Conservation (phyloP, 53 echinoderm and acorn worm genomes). For the Hippasteria phrygiana region DNA sequence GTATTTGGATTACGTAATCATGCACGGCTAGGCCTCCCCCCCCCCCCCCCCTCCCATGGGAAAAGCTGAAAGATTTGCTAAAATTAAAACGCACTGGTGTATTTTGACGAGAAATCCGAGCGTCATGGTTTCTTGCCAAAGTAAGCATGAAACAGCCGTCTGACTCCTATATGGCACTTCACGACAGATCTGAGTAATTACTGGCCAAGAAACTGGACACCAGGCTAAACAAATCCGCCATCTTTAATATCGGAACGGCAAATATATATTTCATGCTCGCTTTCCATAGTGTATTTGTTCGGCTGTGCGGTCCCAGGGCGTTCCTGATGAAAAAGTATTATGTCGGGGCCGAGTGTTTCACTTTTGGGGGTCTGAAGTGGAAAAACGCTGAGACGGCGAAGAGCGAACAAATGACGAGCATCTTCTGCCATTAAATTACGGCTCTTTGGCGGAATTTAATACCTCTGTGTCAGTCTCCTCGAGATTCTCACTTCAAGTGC, state of each 20-base stretch:
- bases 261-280: slow-evolving; percentile 36
- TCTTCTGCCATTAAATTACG: background rate
- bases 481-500: background rate
- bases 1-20: too few relatives aligned
- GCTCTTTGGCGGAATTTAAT: background rate
- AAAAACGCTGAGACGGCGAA: background rate
- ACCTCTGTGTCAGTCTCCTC: background rate
- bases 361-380: background rate
- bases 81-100: too few relatives aligned
- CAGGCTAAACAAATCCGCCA: slow-evolving; percentile 43
- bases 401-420: background rate
- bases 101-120: too few relatives aligned
- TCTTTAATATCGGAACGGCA: slow-evolving; percentile 38
- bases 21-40: too few relatives aligned
- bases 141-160: slow-evolving; percentile 32
- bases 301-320: background rate
- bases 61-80: too few relatives aligned
- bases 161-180: background rate
- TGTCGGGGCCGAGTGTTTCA: background rate
- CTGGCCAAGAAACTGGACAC: slow-evolving; percentile 47
- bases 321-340: background rate
- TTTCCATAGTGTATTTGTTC: background rate
- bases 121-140: too few relatives aligned
- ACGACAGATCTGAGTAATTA: slow-evolving; percentile 34
- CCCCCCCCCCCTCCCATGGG: too few relatives aligned